These are phyloP conservation scores for Cyclargus thomasi DNA, from an alignment of 1,140 invertebrate species.

Conservation along the genomic window DNA sequence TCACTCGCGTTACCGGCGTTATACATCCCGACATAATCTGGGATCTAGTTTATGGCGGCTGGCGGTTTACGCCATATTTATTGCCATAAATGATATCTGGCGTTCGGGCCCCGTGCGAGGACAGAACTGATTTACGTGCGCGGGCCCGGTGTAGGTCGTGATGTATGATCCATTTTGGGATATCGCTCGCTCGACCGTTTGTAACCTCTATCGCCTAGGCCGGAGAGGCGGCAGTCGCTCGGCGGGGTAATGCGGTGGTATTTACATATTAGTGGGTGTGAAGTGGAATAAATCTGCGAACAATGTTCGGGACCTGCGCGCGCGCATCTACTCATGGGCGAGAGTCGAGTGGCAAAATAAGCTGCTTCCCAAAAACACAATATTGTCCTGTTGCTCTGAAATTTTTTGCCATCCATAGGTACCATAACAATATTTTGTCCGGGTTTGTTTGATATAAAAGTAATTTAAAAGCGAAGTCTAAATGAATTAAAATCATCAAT, in stretches of 20 bases:
- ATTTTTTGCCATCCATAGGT: too few species aligned
- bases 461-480: too few species aligned
- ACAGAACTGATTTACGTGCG: constrained; percentile 60
- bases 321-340: too few species aligned
- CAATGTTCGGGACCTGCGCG: not conserved
- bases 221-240: not conserved
- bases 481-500: too few species aligned
- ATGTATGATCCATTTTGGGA: constrained; percentile 43
- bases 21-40: not conserved
- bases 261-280: constrained; percentile 12
- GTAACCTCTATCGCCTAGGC: not conserved
- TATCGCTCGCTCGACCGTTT: constrained; percentile 17
- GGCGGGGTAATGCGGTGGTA: not conserved
- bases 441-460: too few species aligned
- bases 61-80: constrained; percentile 44
- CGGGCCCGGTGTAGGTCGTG: constrained; percentile 39
- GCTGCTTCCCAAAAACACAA: too few species aligned
- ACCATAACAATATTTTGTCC: too few species aligned
- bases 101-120: constrained; percentile 44
- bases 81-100: constrained; percentile 42
- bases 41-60: constrained; percentile 8
- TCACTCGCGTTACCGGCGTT: not conserved
- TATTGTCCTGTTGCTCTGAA: too few species aligned
- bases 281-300: constrained; percentile 2
- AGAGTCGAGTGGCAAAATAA: too few species aligned